A percentile compares a stretch with the other conserved stretches of the same genome.
These are phyloP conservation scores for Apomyelois bistriatella DNA, from an alignment of 2,888 invertebrate species.

Conservation along the genomic window DNA sequence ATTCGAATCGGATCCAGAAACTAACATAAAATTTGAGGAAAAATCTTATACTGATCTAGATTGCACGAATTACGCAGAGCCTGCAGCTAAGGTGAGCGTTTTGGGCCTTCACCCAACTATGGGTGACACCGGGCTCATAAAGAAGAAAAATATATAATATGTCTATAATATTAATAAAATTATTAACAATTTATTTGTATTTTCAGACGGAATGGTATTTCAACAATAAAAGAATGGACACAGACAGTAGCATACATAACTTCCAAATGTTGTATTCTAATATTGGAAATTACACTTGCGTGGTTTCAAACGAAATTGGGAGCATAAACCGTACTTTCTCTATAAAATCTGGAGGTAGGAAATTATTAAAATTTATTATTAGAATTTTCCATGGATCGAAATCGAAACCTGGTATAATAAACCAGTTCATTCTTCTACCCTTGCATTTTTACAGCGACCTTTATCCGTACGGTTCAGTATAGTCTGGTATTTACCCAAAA, in stretches of 20 bases:
- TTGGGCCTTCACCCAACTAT: too few species aligned
- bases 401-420: too few species aligned
- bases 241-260: slow-evolving; percentile 23
- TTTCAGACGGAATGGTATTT: slow-evolving; percentile 13
- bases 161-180: too few species aligned
- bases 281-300: slow-evolving; percentile 46
- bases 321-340: slow-evolving; percentile 36
- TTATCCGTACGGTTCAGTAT: too few species aligned
- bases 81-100: slow-evolving; percentile 35
- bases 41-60: slow-evolving; percentile 25
- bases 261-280: slow-evolving; percentile 29
- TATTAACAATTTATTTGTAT: too few species aligned
- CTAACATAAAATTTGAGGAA: slow-evolving; percentile 28
- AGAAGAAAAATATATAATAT: too few species aligned
- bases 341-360: slow-evolving; percentile 35
- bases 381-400: too few species aligned
- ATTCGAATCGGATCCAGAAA: slow-evolving; percentile 30
- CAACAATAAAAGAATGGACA: slow-evolving; percentile 28
- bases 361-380: neutral
- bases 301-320: slow-evolving; percentile 43
- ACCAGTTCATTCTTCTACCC: too few species aligned
- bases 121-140: too few species aligned
- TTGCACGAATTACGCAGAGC: slow-evolving; percentile 39
- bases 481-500: too few species aligned
- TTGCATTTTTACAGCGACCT: too few species aligned